Percentiles rank a stretch among this genome's conserved stretches.
Evolutionary conservation across 2,113 vertebrate species (phyloP).

Genomic region (Cariama cristata): DNA sequence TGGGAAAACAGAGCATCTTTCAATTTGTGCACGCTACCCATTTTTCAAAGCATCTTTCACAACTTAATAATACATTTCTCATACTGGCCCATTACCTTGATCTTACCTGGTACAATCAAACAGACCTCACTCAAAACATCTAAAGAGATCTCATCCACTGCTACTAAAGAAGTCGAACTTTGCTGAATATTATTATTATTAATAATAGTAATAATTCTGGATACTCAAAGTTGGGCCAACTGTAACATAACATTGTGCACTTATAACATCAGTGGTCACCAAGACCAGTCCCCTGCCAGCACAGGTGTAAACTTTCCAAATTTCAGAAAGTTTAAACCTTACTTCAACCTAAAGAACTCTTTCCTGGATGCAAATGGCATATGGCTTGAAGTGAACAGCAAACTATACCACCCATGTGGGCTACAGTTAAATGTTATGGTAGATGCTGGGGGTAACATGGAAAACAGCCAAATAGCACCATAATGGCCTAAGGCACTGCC

Average conservation of each 20-base stretch:
- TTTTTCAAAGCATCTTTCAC: neutral
- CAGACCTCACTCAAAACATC: neutral
- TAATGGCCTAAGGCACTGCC: neutral
- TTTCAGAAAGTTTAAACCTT: neutral
- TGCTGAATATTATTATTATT: neutral
- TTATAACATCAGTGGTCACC: neutral
- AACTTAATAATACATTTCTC: neutral
- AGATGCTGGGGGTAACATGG: neutral
- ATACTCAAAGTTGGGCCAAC: neutral
- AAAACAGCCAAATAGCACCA: neutral
- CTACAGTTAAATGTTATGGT: neutral
- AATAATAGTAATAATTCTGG: neutral
- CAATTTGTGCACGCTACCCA: rapidly evolving
- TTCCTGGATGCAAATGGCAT: neutral
- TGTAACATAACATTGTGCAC: neutral
- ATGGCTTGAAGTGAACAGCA: neutral
- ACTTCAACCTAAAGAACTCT: neutral
- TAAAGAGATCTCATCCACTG: neutral
- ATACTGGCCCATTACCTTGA: neutral
- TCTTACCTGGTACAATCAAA: neutral
- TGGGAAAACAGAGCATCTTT: neutral
- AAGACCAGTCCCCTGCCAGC: neutral
- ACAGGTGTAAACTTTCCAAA: neutral
- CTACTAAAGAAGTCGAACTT: neutral
- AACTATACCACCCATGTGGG: neutral